phyloP scores from a whole-genome alignment of 2,888 invertebrate species.

The Cephonodes hylas region DNA sequence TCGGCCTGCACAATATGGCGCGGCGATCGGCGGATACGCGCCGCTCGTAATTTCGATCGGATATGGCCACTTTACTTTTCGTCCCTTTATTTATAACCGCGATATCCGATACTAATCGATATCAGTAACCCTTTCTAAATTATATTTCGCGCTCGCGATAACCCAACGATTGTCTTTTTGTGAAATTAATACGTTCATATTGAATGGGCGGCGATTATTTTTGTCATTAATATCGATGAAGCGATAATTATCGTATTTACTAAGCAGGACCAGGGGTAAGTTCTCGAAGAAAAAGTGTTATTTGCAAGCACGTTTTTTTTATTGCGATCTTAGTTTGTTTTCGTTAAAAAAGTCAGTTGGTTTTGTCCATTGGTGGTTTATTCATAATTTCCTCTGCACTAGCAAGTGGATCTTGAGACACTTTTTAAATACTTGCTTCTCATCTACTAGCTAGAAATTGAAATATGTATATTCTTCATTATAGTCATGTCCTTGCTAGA shows the following conservation, averaged over 20 bases:
- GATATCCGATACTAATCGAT: conserved; percentile 59
- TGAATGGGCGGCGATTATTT: not conserved
- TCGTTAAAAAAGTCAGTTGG: too few species aligned
- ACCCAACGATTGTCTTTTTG: conserved; percentile 1
- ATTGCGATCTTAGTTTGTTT: too few species aligned
- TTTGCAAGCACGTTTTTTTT: too few species aligned
- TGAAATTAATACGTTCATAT: conserved; percentile 3
- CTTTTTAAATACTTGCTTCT: too few species aligned
- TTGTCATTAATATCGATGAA: not conserved
- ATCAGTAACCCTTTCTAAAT: conserved; percentile 49
- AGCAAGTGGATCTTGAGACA: too few species aligned
- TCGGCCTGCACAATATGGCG: conserved; percentile 38
- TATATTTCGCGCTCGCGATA: conserved; percentile 17
- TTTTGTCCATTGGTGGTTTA: too few species aligned
- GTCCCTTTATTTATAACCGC: conserved; percentile 29
- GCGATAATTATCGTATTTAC: not conserved
- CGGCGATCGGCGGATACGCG: conserved; percentile 37
- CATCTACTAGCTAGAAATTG: too few species aligned
- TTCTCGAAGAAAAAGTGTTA: too few species aligned
- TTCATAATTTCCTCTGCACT: too few species aligned
- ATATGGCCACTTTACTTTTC: conserved; percentile 27
- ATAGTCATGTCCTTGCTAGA: too few species aligned
- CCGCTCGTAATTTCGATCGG: conserved; percentile 46
- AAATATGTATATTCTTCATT: too few species aligned
- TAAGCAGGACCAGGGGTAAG: too few species aligned